These are phyloP conservation scores for Oostethus manadensis DNA, from an alignment of 2,113 vertebrate genomes.

Conservation along the genomic window DNA sequence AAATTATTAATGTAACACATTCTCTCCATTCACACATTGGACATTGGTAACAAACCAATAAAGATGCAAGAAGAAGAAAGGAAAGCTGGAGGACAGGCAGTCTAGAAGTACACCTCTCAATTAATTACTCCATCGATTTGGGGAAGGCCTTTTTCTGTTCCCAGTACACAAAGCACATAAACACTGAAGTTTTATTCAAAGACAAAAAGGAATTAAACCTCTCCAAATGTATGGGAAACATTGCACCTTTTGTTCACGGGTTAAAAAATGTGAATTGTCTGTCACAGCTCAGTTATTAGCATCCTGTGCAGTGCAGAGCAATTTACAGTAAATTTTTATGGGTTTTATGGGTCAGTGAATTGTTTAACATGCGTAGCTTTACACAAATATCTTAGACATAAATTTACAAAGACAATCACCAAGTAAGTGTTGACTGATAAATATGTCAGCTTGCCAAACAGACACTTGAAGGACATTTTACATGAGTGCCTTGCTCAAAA, in stretches of 20 bases:
- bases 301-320: not conserved
- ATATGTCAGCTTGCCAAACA: slow-evolving; percentile 5
- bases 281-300: not conserved
- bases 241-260: not conserved
- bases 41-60: not conserved
- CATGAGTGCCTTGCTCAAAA: slow-evolving; percentile 1
- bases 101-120: not conserved
- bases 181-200: not conserved
- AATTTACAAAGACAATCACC: not conserved
- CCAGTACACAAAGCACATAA: not conserved
- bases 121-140: no score
- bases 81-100: not conserved
- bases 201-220: not conserved
- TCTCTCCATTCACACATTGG: not conserved
- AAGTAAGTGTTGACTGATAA: slow-evolving; percentile 1
- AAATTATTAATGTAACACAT: not conserved
- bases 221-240: not conserved
- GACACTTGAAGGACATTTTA: not conserved
- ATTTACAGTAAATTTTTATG: not conserved
- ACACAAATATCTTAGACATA: not conserved
- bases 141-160: no score
- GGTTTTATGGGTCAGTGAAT: not conserved
- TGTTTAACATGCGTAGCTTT: not conserved
- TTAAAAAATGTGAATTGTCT: not conserved
- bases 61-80: not conserved